A percentile compares a stretch with the other conserved stretches of the same genome.
These are phyloP conservation scores for Napeogenes sylphis DNA, from an alignment of 2,888 invertebrate genomes.

Conservation along the genomic window DNA sequence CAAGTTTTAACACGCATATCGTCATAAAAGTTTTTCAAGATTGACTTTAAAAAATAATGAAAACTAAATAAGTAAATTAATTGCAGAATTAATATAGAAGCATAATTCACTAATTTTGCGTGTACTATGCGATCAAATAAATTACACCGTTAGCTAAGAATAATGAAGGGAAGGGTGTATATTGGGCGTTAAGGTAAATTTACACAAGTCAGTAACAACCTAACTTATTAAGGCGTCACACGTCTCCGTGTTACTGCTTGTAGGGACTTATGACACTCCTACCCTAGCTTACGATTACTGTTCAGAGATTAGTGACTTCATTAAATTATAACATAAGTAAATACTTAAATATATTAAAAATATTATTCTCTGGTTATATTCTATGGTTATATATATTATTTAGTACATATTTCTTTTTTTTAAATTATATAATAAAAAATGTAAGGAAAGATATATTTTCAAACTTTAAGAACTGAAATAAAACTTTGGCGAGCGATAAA, in stretches of 20 bases:
- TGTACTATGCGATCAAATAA: conserved; percentile 60
- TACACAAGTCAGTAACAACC: conserved; percentile 70
- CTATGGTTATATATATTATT: no score
- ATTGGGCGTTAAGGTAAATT: conserved; percentile 73
- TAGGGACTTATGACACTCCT: conserved; percentile 56
- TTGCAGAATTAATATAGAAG: conserved; percentile 12
- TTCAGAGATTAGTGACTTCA: conserved; percentile 16
- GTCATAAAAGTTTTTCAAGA: no score
- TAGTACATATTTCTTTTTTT: no score
- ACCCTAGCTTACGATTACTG: conserved; percentile 24
- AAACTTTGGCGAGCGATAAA: no score
- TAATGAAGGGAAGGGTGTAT: conserved; percentile 61
- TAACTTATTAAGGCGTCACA: conserved; percentile 73
- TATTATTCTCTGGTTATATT: no score
- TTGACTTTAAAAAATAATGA: background rate
- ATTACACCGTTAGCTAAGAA: conserved; percentile 71
- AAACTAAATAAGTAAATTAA: conserved; percentile 6
- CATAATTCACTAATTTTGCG: conserved; percentile 33
- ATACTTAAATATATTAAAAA: background rate
- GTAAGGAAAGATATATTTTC: no score
- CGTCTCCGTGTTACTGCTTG: conserved; percentile 44
- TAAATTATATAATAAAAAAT: no score
- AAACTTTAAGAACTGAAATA: no score
- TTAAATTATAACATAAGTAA: conserved; percentile 16
- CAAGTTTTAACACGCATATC: no score